Evolutionary conservation across 2,797 vertebrate genomes (phyloP).

Genomic region (Clamator glandarius): DNA sequence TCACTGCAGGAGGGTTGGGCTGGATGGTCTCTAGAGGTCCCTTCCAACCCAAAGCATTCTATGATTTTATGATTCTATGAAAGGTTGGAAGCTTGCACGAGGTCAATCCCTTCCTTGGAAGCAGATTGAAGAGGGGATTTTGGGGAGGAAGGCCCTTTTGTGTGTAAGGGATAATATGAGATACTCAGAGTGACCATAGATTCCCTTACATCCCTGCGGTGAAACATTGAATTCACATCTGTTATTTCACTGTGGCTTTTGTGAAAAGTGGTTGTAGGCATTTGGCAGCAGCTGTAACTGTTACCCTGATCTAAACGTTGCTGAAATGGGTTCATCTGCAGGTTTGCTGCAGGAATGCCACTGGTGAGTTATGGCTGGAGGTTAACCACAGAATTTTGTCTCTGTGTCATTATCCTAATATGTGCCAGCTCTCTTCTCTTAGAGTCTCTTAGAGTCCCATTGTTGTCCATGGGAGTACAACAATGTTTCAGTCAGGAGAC

Average conservation of each 20-base stretch:
- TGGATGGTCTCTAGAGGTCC: too few relatives aligned
- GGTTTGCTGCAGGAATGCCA: background rate
- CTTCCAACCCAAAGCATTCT: too few relatives aligned
- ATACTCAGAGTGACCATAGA: background rate
- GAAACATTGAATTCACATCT: background rate
- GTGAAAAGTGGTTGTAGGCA: background rate
- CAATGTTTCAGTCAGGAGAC: background rate
- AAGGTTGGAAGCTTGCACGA: background rate
- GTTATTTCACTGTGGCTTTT: background rate
- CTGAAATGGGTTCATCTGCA: background rate
- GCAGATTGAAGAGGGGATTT: background rate
- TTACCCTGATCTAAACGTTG: background rate
- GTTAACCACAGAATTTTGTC: background rate
- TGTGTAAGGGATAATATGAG: accelerated
- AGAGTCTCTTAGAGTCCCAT: background rate
- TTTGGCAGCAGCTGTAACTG: background rate
- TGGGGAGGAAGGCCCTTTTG: accelerated
- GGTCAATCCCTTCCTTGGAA: background rate
- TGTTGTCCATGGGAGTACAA: background rate
- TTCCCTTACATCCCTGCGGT: accelerated
- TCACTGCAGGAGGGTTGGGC: too few relatives aligned
- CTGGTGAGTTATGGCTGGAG: background rate
- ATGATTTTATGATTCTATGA: too few relatives aligned
- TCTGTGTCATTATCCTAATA: background rate
- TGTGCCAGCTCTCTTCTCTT: background rate